Evolutionary conservation across 2,888 invertebrate genomes (phyloP), one percentile per base, ranked within the genome.

Genomic region (Agelastica alni): DNA sequence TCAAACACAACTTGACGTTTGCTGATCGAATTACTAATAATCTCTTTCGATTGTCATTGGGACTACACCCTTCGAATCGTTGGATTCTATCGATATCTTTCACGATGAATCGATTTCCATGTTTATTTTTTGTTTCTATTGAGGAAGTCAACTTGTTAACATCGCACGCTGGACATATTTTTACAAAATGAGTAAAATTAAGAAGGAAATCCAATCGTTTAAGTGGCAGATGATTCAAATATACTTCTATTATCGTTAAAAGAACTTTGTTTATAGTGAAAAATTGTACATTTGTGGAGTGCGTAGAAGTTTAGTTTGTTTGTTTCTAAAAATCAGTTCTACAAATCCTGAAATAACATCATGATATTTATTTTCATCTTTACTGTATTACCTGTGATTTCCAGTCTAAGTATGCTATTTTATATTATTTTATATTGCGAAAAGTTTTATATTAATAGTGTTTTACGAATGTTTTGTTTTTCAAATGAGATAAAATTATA

Each of bases 311-410:
- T 30, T 22, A 2, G 30, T 41, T 39, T 48, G 30, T 48, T 12
- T 20, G 39, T 30, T n/a, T n/a, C n/a, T 10, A 41, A 49, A 49
- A 39, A 20, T 49, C 31, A 17, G 45, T 51, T 28, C 28, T 36
- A 9, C 20, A 32, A 41, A 31, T 46, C 12, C 31, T 14, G 17
- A 28, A 49, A 34, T 41, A 46, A 43, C 45, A 55, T 46, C 34
- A 55, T 55, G 55, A 32, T 51, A 37, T 18, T 55, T 20, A 28
- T 55, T 51, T 46, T 55, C 20, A 32, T 46, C 14, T 32, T 46
- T 34, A 4, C 34, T 14, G 16, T 13, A 22, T 41, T 51, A 41
- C 46, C 51, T n/a, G 13, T 55, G 22, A 36, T 46, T 16, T 46
- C 30, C 7, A 10, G 45, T 14, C 14, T 34, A 51, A 46, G 55